These are phyloP conservation scores for Stichopus chloronotus DNA, from an alignment of 35 echinoderm and acorn worm genomes.

Conservation along the genomic window DNA sequence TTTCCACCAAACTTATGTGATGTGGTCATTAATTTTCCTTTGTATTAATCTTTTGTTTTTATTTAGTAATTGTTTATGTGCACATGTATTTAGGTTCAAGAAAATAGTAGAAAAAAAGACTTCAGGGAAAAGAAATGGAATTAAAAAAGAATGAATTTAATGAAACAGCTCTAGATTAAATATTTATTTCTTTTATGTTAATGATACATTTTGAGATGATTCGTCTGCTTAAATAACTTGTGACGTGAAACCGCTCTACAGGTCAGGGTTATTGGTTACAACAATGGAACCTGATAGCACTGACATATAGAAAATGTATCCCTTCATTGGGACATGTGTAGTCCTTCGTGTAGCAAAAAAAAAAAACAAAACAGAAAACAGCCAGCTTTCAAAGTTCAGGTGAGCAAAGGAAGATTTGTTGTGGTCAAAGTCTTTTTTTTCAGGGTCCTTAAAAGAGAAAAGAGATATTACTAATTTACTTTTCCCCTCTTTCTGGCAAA, in stretches of 20 bases:
- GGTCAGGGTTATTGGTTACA: too few relatives aligned
- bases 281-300: too few relatives aligned
- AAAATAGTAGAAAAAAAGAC: not conserved
- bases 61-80: not conserved
- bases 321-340: too few relatives aligned
- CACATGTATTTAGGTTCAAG: not conserved
- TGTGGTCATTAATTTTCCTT: not conserved
- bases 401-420: not conserved
- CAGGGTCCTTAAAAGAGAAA: not conserved
- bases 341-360: too few relatives aligned
- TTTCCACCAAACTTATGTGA: too few relatives aligned
- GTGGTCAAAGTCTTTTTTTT: not conserved
- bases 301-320: too few relatives aligned
- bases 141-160: not conserved
- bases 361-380: too few relatives aligned
- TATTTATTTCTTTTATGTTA: not conserved
- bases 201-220: constrained; percentile 1
- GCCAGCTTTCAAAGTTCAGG: not conserved
- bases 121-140: not conserved
- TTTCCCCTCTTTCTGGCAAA: not conserved
- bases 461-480: not conserved
- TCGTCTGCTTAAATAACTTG: not conserved
- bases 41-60: not conserved
- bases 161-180: not conserved
- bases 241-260: not conserved